Evolutionary conservation across 2,888 invertebrate species (phyloP).

Genomic region (Cryptus armator): DNA sequence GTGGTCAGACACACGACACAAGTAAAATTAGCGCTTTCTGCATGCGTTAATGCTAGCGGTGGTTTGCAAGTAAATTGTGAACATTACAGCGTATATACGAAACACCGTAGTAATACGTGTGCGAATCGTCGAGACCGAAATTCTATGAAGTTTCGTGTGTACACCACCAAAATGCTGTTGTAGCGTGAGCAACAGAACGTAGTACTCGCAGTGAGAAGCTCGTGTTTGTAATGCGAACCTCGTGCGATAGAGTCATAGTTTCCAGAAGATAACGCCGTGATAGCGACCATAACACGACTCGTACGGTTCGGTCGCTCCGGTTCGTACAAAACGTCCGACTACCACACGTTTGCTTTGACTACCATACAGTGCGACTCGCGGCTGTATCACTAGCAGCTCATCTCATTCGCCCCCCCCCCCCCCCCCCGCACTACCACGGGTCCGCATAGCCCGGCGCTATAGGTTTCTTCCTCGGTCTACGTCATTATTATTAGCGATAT

Average conservation of each 20-base stretch:
- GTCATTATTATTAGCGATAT: conserved; percentile 65
- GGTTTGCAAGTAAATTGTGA: conserved; percentile 27
- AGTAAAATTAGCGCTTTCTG: conserved; percentile 46
- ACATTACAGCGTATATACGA: conserved; percentile 10
- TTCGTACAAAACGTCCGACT: conserved; percentile 28
- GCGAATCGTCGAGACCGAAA: conserved; percentile 26
- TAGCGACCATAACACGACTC: conserved; percentile 65
- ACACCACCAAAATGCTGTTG: background rate
- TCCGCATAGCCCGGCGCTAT: background rate
- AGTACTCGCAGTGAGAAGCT: conserved; percentile 18
- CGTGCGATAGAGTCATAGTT: conserved; percentile 66
- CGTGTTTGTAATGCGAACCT: conserved; percentile 60
- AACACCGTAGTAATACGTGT: conserved; percentile 30
- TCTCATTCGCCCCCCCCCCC: conserved; percentile 31
- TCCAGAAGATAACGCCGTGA: conserved; percentile 63
- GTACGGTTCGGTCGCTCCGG: conserved; percentile 52
- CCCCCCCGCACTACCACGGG: background rate
- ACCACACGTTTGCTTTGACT: conserved; percentile 34
- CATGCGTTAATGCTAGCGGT: conserved; percentile 29
- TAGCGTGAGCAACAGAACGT: conserved; percentile 2
- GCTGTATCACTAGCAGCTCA: conserved; percentile 36
- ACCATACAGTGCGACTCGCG: conserved; percentile 14
- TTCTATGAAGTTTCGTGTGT: conserved; percentile 18
- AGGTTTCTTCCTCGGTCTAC: conserved; percentile 51
- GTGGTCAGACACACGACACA: conserved; percentile 40